A percentile compares a stretch with the other conserved stretches of the same genome.
These are phyloP conservation scores for Asteroscopus sphinx DNA, from an alignment of 2,888 invertebrate species.

Conservation along the genomic window DNA sequence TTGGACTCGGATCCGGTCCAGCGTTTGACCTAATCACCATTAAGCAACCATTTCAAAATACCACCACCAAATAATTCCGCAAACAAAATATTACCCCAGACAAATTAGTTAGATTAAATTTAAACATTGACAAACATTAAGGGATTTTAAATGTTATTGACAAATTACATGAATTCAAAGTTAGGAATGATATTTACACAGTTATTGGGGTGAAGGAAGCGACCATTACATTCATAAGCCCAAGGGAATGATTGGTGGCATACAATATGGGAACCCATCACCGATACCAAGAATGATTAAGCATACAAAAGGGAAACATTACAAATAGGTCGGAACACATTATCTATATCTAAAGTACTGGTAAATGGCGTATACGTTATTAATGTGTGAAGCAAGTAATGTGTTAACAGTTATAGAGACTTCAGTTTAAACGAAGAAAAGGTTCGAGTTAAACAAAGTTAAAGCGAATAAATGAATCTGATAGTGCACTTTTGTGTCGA, in stretches of 20 bases:
- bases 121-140: slow-evolving; percentile 25
- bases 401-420: slow-evolving; percentile 40
- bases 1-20: slow-evolving; percentile 89
- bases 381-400: slow-evolving; percentile 38
- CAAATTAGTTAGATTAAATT: slow-evolving; percentile 18
- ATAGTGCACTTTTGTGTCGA: slow-evolving; percentile 42
- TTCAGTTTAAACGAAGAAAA: slow-evolving; percentile 32
- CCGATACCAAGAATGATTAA: slow-evolving; percentile 90
- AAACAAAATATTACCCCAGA: slow-evolving; percentile 34
- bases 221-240: slow-evolving; percentile 72
- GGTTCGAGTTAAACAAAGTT: slow-evolving; percentile 26
- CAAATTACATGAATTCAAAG: slow-evolving; percentile 36
- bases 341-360: slow-evolving; percentile 49
- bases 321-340: slow-evolving; percentile 65
- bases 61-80: slow-evolving; percentile 66
- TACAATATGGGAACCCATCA: slow-evolving; percentile 81
- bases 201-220: slow-evolving; percentile 60
- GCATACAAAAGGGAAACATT: slow-evolving; percentile 83
- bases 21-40: slow-evolving; percentile 83
- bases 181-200: slow-evolving; percentile 58
- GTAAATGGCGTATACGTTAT: slow-evolving; percentile 49
- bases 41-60: slow-evolving; percentile 55
- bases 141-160: slow-evolving; percentile 31
- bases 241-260: slow-evolving; percentile 76
- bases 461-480: slow-evolving; percentile 27